Percentiles rank a stretch among this genome's conserved stretches.
phyloP scores from a whole-genome alignment of 2,797 vertebrate genomes.

The Sarcophilus harrisii region DNA sequence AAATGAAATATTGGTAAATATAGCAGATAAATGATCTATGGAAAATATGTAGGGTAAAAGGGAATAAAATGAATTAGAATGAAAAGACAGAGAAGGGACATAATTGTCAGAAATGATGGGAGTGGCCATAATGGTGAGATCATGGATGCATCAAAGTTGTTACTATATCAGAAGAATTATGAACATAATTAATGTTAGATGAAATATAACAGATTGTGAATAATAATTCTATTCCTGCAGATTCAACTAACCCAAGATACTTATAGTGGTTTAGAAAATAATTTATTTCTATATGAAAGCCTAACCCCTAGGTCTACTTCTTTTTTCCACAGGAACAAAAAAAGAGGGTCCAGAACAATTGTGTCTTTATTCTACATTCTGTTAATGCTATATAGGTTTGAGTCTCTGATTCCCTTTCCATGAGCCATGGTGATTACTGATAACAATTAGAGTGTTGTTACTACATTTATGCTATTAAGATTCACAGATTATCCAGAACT shows the following conservation, averaged over 20 bases:
- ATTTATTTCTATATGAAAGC: background rate
- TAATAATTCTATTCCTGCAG: background rate
- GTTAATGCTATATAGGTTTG: background rate
- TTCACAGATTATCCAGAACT: conserved; percentile 67
- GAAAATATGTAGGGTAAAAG: too few species aligned
- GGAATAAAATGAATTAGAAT: too few species aligned
- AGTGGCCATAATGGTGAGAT: too few species aligned
- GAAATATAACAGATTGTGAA: background rate
- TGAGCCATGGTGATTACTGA: background rate
- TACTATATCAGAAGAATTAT: too few species aligned
- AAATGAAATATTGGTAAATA: too few species aligned
- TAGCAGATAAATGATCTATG: too few species aligned
- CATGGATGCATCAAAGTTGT: too few species aligned
- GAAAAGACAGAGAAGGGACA: too few species aligned
- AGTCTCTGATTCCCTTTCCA: background rate
- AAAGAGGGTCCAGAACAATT: background rate
- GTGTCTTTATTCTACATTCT: background rate
- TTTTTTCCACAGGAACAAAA: background rate
- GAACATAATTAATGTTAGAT: too few species aligned
- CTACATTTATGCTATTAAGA: conserved; percentile 59
- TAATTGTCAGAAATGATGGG: too few species aligned
- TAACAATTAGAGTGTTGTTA: conserved; percentile 59
- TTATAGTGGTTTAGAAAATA: background rate
- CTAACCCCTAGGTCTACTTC: background rate
- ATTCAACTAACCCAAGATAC: background rate